Percentiles rank a stretch among this genome's conserved stretches.
Conservation (phyloP, 1,140 invertebrate species). For the Phymastichus coffea region DNA sequence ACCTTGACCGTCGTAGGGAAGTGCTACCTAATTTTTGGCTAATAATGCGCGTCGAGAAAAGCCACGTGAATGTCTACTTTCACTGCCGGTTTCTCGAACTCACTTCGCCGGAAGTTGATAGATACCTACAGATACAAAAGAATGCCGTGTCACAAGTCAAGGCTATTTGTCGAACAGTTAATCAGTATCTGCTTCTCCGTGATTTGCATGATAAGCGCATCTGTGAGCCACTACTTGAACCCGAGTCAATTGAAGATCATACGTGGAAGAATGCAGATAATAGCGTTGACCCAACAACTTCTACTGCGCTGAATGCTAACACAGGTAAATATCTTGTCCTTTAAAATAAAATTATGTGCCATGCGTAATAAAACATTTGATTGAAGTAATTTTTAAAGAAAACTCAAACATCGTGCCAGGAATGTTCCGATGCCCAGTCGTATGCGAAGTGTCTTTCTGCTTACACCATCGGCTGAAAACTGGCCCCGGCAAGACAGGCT, state of each 20-base stretch:
- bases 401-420: slow-evolving; percentile 58
- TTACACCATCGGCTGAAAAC: slow-evolving; percentile 74
- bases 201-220: slow-evolving; percentile 70
- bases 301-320: slow-evolving; percentile 20
- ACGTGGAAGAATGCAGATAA: slow-evolving; percentile 40
- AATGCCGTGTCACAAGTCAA: slow-evolving; percentile 61
- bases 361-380: neutral
- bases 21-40: slow-evolving; percentile 76
- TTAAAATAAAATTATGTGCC: neutral
- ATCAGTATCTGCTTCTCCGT: slow-evolving; percentile 72
- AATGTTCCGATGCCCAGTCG: slow-evolving; percentile 71
- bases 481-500: slow-evolving; percentile 61
- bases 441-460: slow-evolving; percentile 72
- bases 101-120: slow-evolving; percentile 55
- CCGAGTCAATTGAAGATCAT: slow-evolving; percentile 65
- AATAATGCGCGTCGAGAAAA: slow-evolving; percentile 64
- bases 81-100: slow-evolving; percentile 67
- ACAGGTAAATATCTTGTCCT: neutral
- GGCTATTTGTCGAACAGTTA: slow-evolving; percentile 67
- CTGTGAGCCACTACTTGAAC: slow-evolving; percentile 71
- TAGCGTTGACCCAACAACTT: slow-evolving; percentile 23
- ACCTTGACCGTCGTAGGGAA: slow-evolving; percentile 58
- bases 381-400: neutral
- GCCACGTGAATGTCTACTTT: slow-evolving; percentile 69
- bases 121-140: slow-evolving; percentile 60